These are phyloP conservation scores for Liasis olivaceus DNA, from an alignment of 2,797 vertebrate genomes.

Conservation along the genomic window DNA sequence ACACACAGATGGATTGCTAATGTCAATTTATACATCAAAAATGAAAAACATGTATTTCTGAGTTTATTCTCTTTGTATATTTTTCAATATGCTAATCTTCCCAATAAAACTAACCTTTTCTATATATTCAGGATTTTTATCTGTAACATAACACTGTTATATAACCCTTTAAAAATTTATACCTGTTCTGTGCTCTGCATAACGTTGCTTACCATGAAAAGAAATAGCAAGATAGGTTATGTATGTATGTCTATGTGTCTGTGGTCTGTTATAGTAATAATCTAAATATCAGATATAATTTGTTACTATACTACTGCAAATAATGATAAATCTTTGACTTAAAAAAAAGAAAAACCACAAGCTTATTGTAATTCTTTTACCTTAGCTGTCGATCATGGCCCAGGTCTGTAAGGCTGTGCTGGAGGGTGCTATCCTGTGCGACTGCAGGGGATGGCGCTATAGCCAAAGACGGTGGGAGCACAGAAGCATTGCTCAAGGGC, in stretches of 20 bases:
- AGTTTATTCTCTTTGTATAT: neutral
- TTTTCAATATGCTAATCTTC: neutral
- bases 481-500: conserved; percentile 38
- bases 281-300: neutral
- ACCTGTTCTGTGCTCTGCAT: neutral
- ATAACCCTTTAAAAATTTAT: neutral
- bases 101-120: neutral
- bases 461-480: conserved; percentile 49
- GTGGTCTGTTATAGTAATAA: neutral
- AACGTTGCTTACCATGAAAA: neutral
- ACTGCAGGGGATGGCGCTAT: conserved; percentile 58
- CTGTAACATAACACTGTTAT: neutral
- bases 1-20: neutral
- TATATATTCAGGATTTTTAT: neutral
- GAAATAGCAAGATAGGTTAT: neutral
- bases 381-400: conserved; percentile 77
- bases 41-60: neutral
- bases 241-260: neutral
- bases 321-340: neutral
- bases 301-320: neutral
- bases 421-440: conserved; percentile 58
- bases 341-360: neutral
- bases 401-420: conserved; percentile 65
- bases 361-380: conserved; percentile 47
- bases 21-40: neutral